phyloP scores from a whole-genome alignment of 1,140 invertebrate genomes.

The Sitobion miscanthi region DNA sequence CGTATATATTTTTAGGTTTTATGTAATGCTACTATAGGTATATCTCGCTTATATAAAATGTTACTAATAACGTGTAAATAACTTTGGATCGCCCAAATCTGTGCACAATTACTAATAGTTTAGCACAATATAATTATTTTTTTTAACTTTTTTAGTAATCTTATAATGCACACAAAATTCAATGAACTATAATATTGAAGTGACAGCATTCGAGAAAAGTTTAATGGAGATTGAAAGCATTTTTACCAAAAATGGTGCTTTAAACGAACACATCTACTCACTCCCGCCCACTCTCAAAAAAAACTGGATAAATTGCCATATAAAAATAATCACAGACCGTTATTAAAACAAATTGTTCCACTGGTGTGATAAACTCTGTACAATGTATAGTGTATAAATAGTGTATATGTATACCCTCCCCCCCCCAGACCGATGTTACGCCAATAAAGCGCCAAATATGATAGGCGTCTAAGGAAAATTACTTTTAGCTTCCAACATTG shows the following conservation, averaged over 20 bases:
- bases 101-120: background rate
- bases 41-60: background rate
- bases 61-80: background rate
- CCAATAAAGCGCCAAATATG: background rate
- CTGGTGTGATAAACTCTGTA: background rate
- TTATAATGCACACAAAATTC: background rate
- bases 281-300: background rate
- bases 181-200: background rate
- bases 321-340: slow-evolving; percentile 44
- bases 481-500: slow-evolving; percentile 4
- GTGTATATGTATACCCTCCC: too few relatives aligned
- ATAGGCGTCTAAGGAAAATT: background rate
- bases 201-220: background rate
- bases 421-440: background rate
- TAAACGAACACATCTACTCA: background rate
- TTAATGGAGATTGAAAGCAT: slow-evolving; percentile 12
- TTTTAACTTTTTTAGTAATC: background rate
- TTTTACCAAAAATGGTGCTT: background rate
- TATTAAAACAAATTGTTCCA: slow-evolving; percentile 35
- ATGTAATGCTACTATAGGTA: background rate
- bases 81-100: background rate
- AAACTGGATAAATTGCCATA: background rate
- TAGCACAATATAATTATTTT: background rate
- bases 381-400: slow-evolving; percentile 1
- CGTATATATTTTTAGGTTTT: background rate